Base-by-base conservation (phyloP, 2,797 vertebrate species). In the Gambelia wislizenii region DNA sequence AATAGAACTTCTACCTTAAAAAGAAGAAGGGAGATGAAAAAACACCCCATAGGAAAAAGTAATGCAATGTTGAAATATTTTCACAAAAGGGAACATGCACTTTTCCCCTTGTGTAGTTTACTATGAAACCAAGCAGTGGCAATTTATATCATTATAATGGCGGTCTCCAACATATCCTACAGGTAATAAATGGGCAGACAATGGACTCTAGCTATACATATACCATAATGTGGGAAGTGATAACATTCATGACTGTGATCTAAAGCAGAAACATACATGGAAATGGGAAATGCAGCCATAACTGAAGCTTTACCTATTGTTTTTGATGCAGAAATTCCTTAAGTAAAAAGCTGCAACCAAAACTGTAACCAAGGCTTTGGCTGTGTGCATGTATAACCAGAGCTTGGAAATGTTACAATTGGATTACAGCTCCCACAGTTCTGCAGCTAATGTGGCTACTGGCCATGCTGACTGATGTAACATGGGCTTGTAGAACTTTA, bases 1-100 rank as follows among this genome's bases (percentile, higher is more conserved):
- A 74, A 25, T 18, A 72, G 42, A 80, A 25, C 72, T 85, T 79
- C 76, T 49, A 36, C 42, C 83, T 89, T 72, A 84, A 14, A 67
- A 36, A 20, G 6, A 54, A 36, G 44, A 25, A 30, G 49, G n/a
- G 36, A 30, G n/a, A 12, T 36, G 8, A 20, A 64, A 74, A 27
- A 64, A 49, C 14, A 27, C 2, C 14, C 12, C 33, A 42, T 39
- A n/a, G 49, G 25, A 25, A 54, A n/a, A 16, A 56, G 13, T 67
- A 39, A 83, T 59, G 10, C 39, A 20, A 3, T 36, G n/a, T 13
- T 88, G 52, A 70, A 47, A 78, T 84, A 78, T 16, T 72, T 72
- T 75, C 49, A 78, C 30, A 69, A 54, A 78, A 39, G 42, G 36
- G 67, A 83, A 72, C 1, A 36, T 76, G 25, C 85, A 79, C 30